Evolutionary conservation across 2,113 vertebrate species (phyloP), one percentile per base, ranked within the genome.

Genomic region (Trinectes maculatus): DNA sequence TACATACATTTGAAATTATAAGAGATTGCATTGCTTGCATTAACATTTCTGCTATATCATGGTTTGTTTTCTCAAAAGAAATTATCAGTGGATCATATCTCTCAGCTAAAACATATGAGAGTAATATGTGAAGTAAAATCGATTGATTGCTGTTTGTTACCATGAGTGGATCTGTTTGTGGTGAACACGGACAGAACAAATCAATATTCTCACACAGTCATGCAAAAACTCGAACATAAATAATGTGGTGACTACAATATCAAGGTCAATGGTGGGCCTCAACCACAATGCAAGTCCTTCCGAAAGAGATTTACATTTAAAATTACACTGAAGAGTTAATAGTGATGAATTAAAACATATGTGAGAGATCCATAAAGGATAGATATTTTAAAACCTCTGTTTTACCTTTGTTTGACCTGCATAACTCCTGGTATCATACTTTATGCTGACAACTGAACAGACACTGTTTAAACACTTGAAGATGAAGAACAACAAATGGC

Each of bases 361-460:
- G n/a, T 12, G 3, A 29, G 53, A 47, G 31, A 33, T 9, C 31
- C 31, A 31, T 8, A 31, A 8, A 5, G 29, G 29, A 31, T 31
- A 6, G 29, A 31, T 31, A 31, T n/a, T n/a, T n/a, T n/a, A n/a
- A n/a, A n/a, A n/a, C n/a, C n/a, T n/a, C n/a, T n/a, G n/a, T n/a
- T n/a, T 8, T 54, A 54, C 29, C 25, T 47, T 74, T 55, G 21
- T 51, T 52, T 25, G 54, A 56, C 60, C 13, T 25, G 44, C 61
- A 76, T 51, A 80, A 5, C 66, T 67, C 71, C 71, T 57, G 72
- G 51, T 25, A n/a, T 46, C 46, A 46, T 42, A 4, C n/a, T n/a
- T 57, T 44, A 71, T 80, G 72, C 66, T 71, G 43, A 70, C 53
- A 44, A 1, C 0, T 47, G 33, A 69, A 60, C 18, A 46, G 18